These are phyloP conservation scores for Macrophya alboannulata DNA, from an alignment of 2,888 invertebrate species.

Conservation along the genomic window DNA sequence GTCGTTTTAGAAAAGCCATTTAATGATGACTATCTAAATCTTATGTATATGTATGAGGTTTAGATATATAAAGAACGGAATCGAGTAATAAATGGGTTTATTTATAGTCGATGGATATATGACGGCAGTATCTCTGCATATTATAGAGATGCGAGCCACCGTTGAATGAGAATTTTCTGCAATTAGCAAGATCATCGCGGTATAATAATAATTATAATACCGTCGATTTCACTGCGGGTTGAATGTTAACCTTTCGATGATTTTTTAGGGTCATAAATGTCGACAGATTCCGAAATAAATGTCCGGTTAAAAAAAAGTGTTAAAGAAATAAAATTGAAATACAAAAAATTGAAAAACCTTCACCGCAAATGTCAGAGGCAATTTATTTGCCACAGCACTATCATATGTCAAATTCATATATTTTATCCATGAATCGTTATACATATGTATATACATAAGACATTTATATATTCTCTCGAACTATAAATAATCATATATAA, in stretches of 20 bases:
- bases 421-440: background rate
- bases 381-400: background rate
- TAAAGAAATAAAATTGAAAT: too few species aligned
- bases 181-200: background rate
- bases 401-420: background rate
- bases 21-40: background rate
- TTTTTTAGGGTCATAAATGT: background rate
- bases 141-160: too few species aligned
- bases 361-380: background rate
- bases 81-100: background rate
- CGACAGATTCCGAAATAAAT: background rate
- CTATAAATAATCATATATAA: background rate
- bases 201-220: background rate
- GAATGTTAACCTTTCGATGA: background rate
- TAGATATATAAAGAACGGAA: background rate
- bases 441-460: background rate
- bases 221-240: background rate
- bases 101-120: slow-evolving; percentile 15
- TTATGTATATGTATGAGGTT: background rate
- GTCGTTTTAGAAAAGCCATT: background rate
- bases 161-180: background rate
- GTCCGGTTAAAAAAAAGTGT: background rate
- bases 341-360: too few species aligned
- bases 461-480: background rate
- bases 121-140: slow-evolving; percentile 1